Evolutionary conservation across 2,113 vertebrate genomes (phyloP).

Genomic region (Chloropsis cyanopogon): DNA sequence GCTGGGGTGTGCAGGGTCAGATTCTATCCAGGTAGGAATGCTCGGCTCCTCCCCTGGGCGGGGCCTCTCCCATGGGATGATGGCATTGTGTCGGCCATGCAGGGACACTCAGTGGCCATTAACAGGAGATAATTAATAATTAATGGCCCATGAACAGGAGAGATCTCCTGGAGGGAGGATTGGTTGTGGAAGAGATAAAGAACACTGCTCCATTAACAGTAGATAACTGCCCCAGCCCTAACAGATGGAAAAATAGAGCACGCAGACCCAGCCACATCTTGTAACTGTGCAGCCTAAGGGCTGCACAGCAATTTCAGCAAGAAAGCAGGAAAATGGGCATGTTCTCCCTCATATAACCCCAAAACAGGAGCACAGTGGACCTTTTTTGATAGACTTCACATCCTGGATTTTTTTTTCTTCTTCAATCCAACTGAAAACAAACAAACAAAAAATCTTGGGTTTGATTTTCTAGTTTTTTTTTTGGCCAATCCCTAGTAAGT

Average conservation of each 20-base stretch:
- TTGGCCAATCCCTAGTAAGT: neutral
- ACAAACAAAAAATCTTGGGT: neutral
- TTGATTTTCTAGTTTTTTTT: neutral
- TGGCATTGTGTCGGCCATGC: no score
- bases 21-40: no score
- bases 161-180: no score
- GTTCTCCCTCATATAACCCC: neutral
- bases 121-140: no score
- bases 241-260: neutral
- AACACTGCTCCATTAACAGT: neutral
- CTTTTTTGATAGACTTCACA: neutral
- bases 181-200: no score
- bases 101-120: no score
- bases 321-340: neutral
- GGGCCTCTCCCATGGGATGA: no score
- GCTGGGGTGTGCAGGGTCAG: no score
- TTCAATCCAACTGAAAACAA: neutral
- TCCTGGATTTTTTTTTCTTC: neutral
- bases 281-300: neutral
- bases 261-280: neutral
- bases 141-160: no score
- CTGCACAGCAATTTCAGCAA: neutral
- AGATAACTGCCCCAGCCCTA: neutral
- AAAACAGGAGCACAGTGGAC: fast-evolving
- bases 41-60: no score